phyloP scores from a whole-genome alignment of 2,113 vertebrate species.

The Climacteris rufus region DNA sequence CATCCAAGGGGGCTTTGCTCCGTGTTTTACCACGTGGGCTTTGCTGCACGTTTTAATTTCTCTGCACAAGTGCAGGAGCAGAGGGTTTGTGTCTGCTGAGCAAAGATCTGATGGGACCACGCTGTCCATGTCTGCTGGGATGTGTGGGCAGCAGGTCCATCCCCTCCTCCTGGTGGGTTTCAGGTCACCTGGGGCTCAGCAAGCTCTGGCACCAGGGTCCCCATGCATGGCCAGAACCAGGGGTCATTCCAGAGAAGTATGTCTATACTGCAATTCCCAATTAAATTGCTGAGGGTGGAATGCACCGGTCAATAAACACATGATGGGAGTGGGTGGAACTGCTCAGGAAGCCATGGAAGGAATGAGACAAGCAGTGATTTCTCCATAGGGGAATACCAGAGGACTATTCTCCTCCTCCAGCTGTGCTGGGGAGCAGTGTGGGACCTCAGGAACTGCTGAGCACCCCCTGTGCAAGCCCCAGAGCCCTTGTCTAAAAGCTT shows the following conservation, averaged over 20 bases:
- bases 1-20: too few species aligned
- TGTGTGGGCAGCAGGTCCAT: not conserved
- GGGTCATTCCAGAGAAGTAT: not conserved
- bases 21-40: too few species aligned
- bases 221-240: not conserved
- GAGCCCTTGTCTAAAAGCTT: not conserved
- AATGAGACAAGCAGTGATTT: not conserved
- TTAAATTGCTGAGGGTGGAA: not conserved
- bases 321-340: slow-evolving; percentile 1
- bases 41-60: not conserved
- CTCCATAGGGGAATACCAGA: not conserved
- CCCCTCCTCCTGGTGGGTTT: not conserved
- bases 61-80: not conserved
- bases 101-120: not conserved
- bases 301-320: not conserved
- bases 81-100: not conserved
- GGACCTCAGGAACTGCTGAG: not conserved
- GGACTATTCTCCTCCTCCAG: not conserved
- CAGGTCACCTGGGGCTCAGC: rapidly evolving
- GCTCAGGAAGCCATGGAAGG: not conserved
- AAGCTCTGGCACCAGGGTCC: too few species aligned
- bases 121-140: not conserved
- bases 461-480: not conserved
- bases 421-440: not conserved
- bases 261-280: not conserved